Evolutionary conservation across 2,888 invertebrate genomes (phyloP).

Genomic region (Drosophila meridiana): DNA sequence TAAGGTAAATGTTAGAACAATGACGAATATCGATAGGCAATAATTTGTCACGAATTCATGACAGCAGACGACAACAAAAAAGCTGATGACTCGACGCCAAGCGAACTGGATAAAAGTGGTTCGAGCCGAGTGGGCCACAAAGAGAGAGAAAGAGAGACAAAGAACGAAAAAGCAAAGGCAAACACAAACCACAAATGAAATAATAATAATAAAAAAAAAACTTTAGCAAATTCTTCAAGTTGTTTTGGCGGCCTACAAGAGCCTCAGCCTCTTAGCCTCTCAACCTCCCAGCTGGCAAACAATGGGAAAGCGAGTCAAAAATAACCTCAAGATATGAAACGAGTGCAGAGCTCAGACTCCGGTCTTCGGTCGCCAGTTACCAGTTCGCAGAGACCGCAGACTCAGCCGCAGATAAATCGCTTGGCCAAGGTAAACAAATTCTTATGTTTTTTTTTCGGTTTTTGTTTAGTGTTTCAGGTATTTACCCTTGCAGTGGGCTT

Average conservation of each 20-base stretch:
- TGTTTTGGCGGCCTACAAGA: slow-evolving; percentile 55
- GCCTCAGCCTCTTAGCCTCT: slow-evolving; percentile 6
- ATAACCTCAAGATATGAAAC: slow-evolving; percentile 53
- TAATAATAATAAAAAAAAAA: slow-evolving; percentile 32
- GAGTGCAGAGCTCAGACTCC: slow-evolving; percentile 24
- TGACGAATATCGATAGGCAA: slow-evolving; percentile 51
- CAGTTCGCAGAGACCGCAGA: background rate
- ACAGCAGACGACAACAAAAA: slow-evolving; percentile 9
- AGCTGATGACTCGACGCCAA: slow-evolving; percentile 27
- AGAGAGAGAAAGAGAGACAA: background rate
- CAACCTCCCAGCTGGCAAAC: slow-evolving; percentile 37
- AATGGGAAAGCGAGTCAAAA: slow-evolving; percentile 57
- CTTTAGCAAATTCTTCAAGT: slow-evolving; percentile 51
- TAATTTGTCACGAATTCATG: slow-evolving; percentile 55
- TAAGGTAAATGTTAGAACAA: slow-evolving; percentile 40
- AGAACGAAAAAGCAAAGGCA: background rate
- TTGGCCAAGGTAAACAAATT: slow-evolving; percentile 61
- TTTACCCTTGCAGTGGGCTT: slow-evolving; percentile 41
- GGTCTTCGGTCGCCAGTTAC: background rate
- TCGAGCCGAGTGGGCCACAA: slow-evolving; percentile 36
- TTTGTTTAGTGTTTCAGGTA: slow-evolving; percentile 1
- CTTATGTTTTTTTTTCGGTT: background rate
- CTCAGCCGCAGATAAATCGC: slow-evolving; percentile 55
- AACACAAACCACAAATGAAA: slow-evolving; percentile 12
- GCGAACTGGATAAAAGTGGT: slow-evolving; percentile 32